phyloP scores from a whole-genome alignment of 2,113 vertebrate species.

The Nymphicus hollandicus region DNA sequence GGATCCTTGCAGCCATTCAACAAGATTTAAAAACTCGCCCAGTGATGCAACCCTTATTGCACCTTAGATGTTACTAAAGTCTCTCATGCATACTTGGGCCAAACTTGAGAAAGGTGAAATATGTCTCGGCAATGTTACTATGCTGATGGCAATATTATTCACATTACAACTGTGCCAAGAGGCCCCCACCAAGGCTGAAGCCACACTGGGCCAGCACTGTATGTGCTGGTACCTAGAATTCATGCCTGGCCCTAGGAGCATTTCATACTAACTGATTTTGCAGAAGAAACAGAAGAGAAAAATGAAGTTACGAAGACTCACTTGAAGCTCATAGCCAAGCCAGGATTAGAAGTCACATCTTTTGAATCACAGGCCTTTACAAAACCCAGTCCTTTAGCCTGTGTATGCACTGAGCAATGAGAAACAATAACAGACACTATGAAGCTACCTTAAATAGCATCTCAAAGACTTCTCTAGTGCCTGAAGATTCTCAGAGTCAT shows the following conservation, averaged over 20 bases:
- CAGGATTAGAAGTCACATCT: not conserved
- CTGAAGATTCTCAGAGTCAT: not conserved
- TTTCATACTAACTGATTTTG: not conserved
- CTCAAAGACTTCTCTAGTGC: not conserved
- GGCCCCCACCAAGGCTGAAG: not conserved
- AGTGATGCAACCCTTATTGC: not conserved
- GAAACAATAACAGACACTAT: accelerated
- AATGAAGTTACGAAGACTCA: not conserved
- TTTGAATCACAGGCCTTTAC: not conserved
- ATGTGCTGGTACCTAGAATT: not conserved
- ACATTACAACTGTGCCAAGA: not conserved
- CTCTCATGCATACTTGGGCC: not conserved
- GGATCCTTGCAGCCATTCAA: not conserved
- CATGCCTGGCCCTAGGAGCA: not conserved
- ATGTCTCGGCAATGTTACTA: not conserved
- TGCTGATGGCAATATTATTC: not conserved
- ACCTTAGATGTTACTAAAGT: not conserved
- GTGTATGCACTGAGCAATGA: not conserved
- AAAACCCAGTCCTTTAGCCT: not conserved
- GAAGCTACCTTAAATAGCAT: not conserved
- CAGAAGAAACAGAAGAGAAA: not conserved
- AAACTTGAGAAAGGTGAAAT: not conserved
- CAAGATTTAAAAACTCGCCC: not conserved
- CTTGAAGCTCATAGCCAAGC: not conserved
- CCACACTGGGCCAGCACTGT: not conserved